Percentiles rank a stretch among this genome's conserved stretches.
Evolutionary conservation across 2,113 vertebrate genomes (phyloP).

Genomic region (Fulmarus glacialis): DNA sequence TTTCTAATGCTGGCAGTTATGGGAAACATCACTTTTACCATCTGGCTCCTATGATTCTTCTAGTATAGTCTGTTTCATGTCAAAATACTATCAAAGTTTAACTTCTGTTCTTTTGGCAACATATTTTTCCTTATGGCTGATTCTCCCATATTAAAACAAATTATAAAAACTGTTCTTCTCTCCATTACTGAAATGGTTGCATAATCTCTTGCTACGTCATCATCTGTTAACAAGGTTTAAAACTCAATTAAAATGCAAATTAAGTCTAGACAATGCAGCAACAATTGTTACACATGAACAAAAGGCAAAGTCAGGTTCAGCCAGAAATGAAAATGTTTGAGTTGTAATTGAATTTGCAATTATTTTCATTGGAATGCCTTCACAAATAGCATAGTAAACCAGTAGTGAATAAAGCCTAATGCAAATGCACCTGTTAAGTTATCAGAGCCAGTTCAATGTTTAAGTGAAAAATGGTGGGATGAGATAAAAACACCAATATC

Average conservation of each 20-base stretch:
- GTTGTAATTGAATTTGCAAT: conserved; percentile 40
- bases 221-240: conserved; percentile 40
- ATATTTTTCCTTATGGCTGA: neutral
- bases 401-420: neutral
- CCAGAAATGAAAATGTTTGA: conserved; percentile 28
- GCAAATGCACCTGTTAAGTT: neutral
- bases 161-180: neutral
- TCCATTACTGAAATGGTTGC: conserved; percentile 29
- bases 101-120: conserved; percentile 27
- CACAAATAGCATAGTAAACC: neutral
- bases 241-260: conserved; percentile 68
- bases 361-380: conserved; percentile 17
- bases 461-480: neutral
- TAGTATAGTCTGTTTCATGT: neutral
- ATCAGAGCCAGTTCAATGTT: neutral
- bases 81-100: conserved; percentile 50
- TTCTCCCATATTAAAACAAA: conserved; percentile 19
- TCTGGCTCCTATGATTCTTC: conserved; percentile 46
- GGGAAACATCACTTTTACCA: conserved; percentile 28
- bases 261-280: neutral
- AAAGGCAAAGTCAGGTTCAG: conserved; percentile 23
- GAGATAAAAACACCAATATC: neutral
- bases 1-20: conserved; percentile 1
- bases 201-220: conserved; percentile 9
- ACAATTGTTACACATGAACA: neutral